Evolutionary conservation across 2,797 vertebrate genomes (phyloP).

Genomic region (Phalloptychus januarius): DNA sequence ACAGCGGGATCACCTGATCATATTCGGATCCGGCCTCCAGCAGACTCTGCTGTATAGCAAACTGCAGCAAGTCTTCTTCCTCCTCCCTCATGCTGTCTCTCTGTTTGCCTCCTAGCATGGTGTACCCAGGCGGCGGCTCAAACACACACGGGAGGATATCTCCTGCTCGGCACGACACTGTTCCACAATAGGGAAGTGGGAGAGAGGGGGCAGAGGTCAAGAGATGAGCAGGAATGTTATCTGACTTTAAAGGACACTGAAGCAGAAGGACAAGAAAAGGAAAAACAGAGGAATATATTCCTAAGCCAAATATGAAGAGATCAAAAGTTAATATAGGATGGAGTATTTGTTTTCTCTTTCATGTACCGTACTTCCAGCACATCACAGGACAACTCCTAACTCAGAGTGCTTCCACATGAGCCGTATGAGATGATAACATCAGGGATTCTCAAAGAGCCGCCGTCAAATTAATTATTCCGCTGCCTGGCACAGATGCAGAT

Average conservation of each 20-base stretch:
- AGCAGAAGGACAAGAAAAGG: slow-evolving; percentile 5
- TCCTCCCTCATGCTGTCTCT: slow-evolving; percentile 90
- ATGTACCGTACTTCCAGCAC: neutral
- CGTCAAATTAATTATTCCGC: slow-evolving; percentile 18
- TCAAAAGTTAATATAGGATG: neutral
- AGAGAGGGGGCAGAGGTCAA: slow-evolving; percentile 39
- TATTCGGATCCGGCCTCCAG: slow-evolving; percentile 94
- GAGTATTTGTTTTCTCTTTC: neutral
- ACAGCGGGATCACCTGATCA: slow-evolving; percentile 85
- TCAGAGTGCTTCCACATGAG: neutral
- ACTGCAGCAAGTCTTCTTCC: slow-evolving; percentile 94
- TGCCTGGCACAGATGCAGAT: slow-evolving; percentile 5
- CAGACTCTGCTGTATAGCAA: slow-evolving; percentile 97
- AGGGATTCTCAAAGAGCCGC: slow-evolving; percentile 13
- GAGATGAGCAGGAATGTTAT: slow-evolving; percentile 34
- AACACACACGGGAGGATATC: slow-evolving; percentile 93
- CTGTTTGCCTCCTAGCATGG: slow-evolving; percentile 89
- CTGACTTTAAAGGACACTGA: slow-evolving; percentile 22
- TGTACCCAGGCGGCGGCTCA: slow-evolving; percentile 92
- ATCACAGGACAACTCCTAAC: neutral
- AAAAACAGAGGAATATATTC: neutral
- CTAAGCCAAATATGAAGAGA: slow-evolving; percentile 12
- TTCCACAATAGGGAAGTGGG: slow-evolving; percentile 22
- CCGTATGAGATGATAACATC: slow-evolving; percentile 12
- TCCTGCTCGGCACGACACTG: slow-evolving; percentile 89